Base-by-base conservation (phyloP, 2,888 invertebrate species). In the Oxytorus armatus region DNA sequence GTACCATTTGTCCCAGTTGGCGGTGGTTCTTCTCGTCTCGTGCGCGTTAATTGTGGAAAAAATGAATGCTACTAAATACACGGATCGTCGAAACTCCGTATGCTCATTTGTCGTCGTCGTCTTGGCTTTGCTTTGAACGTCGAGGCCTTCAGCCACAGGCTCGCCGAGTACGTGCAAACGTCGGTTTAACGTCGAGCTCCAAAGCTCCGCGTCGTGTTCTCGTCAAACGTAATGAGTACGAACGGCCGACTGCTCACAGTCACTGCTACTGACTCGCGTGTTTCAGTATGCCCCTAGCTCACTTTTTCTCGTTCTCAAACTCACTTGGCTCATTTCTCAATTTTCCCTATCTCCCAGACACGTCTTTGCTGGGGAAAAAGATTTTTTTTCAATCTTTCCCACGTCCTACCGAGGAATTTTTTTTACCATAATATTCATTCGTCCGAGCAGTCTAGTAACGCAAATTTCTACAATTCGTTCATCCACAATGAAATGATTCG, bases 221-320 rank as follows among this genome's bases (percentile, higher is more conserved):
- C 49, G 29, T 16, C 23, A 72, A 72, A 72, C 61, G 21, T 61
- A 72, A 72, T 72, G 51, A 61, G 49, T 51, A 49, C 51, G 25
- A 36, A 61, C 61, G 44, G 29, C 44, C 44, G 49, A 61, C 61
- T 63, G 29, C 44, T 63, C 29, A 5, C 39, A 5, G 39, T 39
- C 39, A 39, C 10, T 39, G n/a, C n/a, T n/a, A n/a, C n/a, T n/a
- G n/a, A n/a, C n/a, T n/a, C n/a, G n/a, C n/a, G n/a, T n/a, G n/a
- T n/a, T n/a, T n/a, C n/a, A n/a, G n/a, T n/a, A n/a, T n/a, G n/a
- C n/a, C n/a, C n/a, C n/a, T n/a, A n/a, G n/a, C n/a, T n/a, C n/a
- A n/a, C n/a, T n/a, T n/a, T n/a, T n/a, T n/a, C 39, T 1, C 8
- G 5, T 39, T 11, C 39, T 39, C 10, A 7, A 11, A 1, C 39